Conservation (phyloP, 1,140 invertebrate species). For the Pectinophora gossypiella region DNA sequence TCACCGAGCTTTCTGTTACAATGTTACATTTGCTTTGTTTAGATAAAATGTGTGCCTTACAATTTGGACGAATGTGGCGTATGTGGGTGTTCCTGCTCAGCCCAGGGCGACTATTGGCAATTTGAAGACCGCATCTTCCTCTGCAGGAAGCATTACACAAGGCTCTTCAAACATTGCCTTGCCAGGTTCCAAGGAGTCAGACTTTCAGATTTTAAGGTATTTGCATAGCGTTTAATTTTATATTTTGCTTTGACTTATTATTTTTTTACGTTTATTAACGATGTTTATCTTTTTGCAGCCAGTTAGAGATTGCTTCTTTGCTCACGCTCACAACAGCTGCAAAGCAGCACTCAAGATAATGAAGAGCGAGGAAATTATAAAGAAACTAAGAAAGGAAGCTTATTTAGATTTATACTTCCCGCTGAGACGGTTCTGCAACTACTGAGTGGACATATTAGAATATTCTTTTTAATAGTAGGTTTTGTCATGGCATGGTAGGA, state of each 20-base stretch:
- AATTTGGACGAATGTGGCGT: conserved; percentile 62
- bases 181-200: conserved; percentile 57
- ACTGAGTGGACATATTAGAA: conserved; percentile 17
- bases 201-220: conserved; percentile 69
- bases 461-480: background rate
- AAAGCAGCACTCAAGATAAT: conserved; percentile 71
- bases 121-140: conserved; percentile 67
- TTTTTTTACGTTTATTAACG: background rate
- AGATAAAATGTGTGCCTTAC: conserved; percentile 74
- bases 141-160: conserved; percentile 61
- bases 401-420: conserved; percentile 69
- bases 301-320: conserved; percentile 69
- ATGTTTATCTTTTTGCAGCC: conserved; percentile 46
- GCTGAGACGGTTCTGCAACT: conserved; percentile 49
- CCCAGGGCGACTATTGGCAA: conserved; percentile 73
- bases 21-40: too few species aligned
- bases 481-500: background rate
- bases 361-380: conserved; percentile 63
- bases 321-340: conserved; percentile 69
- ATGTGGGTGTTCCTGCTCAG: conserved; percentile 61
- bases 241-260: too few species aligned
- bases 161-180: conserved; percentile 55
- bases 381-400: conserved; percentile 68
- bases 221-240: too few species aligned
- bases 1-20: too few species aligned